These are phyloP conservation scores for Rhopalosiphum maidis DNA, from an alignment of 1,140 invertebrate species.

Conservation along the genomic window DNA sequence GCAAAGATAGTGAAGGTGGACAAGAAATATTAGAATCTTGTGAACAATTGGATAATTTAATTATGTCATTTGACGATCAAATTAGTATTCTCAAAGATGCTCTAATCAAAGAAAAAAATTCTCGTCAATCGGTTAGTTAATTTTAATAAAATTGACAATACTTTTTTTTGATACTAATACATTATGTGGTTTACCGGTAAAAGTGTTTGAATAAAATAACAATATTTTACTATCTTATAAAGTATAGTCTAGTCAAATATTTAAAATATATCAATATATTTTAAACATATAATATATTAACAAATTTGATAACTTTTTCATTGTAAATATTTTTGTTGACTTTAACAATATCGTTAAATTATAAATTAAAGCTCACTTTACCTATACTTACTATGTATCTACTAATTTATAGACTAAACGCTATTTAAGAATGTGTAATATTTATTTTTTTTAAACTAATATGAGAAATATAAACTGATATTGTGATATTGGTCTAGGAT, in stretches of 20 bases:
- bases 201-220: neutral
- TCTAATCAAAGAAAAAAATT: constrained; percentile 18
- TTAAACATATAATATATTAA: too few species aligned
- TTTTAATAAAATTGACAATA: neutral
- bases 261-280: too few species aligned
- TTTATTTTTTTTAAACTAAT: neutral
- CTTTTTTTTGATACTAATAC: neutral
- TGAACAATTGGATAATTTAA: constrained; percentile 28
- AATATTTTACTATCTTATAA: neutral
- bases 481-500: neutral
- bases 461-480: neutral
- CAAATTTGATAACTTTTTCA: too few species aligned
- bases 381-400: too few species aligned
- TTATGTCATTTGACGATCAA: constrained; percentile 38
- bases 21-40: constrained; percentile 40
- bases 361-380: too few species aligned
- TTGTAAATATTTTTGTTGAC: too few species aligned
- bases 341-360: too few species aligned
- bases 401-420: too few species aligned
- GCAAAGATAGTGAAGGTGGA: constrained; percentile 20
- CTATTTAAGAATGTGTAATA: neutral
- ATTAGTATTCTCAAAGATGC: neutral
- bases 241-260: too few species aligned
- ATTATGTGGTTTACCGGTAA: neutral
- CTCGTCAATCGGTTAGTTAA: constrained; percentile 34